Conservation (phyloP, 2,797 vertebrate species). For the Craterocephalus amniculus region DNA sequence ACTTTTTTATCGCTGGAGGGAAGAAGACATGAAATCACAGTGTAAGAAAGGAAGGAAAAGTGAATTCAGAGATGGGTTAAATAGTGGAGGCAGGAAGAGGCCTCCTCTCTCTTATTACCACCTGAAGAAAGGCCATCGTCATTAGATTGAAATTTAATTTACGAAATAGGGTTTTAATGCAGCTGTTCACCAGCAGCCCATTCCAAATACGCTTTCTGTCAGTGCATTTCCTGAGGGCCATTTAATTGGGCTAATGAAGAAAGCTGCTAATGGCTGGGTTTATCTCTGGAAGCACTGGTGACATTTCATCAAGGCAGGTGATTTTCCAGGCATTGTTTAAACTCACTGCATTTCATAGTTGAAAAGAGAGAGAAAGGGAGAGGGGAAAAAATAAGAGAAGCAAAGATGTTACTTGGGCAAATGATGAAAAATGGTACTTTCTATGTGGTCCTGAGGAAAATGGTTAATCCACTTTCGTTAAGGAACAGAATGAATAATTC, state of each 20-base stretch:
- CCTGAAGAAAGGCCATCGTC: slow-evolving; percentile 82
- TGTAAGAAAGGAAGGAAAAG: slow-evolving; percentile 32
- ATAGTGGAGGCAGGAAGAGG: slow-evolving; percentile 54
- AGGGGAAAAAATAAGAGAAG: not conserved
- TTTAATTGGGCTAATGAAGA: slow-evolving; percentile 85
- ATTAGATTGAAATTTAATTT: slow-evolving; percentile 86
- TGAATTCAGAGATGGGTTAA: slow-evolving; percentile 61
- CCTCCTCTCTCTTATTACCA: slow-evolving; percentile 69
- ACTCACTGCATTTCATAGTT: slow-evolving; percentile 39
- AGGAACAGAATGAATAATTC: slow-evolving; percentile 43
- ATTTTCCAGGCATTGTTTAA: slow-evolving; percentile 68
- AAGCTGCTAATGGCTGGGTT: slow-evolving; percentile 80
- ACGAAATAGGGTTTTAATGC: slow-evolving; percentile 83
- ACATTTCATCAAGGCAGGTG: slow-evolving; percentile 77
- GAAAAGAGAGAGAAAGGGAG: not conserved
- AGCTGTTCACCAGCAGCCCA: slow-evolving; percentile 77
- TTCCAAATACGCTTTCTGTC: slow-evolving; percentile 74
- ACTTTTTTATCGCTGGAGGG: slow-evolving; percentile 59
- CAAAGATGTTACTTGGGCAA: slow-evolving; percentile 32
- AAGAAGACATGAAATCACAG: slow-evolving; percentile 44
- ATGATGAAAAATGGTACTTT: slow-evolving; percentile 20
- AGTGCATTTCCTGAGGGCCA: slow-evolving; percentile 76
- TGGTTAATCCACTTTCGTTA: slow-evolving; percentile 33
- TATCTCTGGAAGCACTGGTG: slow-evolving; percentile 69
- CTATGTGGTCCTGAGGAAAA: slow-evolving; percentile 32